These are phyloP conservation scores for Ariopsis seemanni DNA, from an alignment of 2,113 vertebrate species.

Conservation along the genomic window DNA sequence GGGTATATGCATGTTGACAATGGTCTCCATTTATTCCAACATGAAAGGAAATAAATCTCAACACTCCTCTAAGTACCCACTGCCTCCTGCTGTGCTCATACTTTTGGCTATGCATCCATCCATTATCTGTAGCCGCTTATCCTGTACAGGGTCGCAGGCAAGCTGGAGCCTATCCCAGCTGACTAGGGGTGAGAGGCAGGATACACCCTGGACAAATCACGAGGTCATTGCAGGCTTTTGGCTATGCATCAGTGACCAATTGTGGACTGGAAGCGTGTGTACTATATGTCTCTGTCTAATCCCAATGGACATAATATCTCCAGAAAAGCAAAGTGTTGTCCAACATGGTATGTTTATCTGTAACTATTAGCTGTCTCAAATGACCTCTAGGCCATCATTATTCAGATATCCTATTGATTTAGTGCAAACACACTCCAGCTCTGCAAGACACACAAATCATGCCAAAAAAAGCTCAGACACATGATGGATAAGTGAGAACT, in stretches of 20 bases:
- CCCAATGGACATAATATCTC: slow-evolving; percentile 52
- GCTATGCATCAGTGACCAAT: neutral
- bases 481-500: neutral
- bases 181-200: too few relatives aligned
- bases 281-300: neutral
- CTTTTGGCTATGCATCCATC: neutral
- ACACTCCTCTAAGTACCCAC: neutral
- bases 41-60: slow-evolving; percentile 42
- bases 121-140: too few relatives aligned
- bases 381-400: neutral
- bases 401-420: neutral
- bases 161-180: too few relatives aligned
- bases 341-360: neutral
- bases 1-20: slow-evolving; percentile 41
- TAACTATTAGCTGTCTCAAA: neutral
- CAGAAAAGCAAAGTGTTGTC: neutral
- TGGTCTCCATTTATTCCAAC: slow-evolving; percentile 39
- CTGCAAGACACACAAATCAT: slow-evolving; percentile 39
- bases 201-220: too few relatives aligned
- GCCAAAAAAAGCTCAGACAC: neutral
- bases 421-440: neutral
- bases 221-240: too few relatives aligned
- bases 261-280: slow-evolving; percentile 2
- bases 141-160: too few relatives aligned
- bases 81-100: slow-evolving; percentile 15